Conservation (phyloP, 2,113 vertebrate species). For the Dasypus novemcinctus region DNA sequence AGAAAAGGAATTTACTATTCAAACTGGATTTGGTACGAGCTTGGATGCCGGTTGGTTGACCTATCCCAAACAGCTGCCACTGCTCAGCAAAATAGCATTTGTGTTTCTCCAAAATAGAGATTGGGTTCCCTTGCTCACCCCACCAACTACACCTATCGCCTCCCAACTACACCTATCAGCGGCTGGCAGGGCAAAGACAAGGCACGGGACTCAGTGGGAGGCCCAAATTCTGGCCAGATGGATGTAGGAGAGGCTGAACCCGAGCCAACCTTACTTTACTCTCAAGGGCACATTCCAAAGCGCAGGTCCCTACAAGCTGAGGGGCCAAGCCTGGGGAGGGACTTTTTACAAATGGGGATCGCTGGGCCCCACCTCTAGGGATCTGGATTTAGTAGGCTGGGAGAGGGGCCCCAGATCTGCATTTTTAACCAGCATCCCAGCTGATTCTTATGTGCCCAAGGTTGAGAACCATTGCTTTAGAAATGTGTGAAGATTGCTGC, state of each 20-base stretch:
- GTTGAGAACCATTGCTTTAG: neutral
- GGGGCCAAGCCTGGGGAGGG: neutral
- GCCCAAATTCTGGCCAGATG: neutral
- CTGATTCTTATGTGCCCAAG: too few species aligned
- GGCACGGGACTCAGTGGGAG: neutral
- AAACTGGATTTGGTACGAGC: neutral
- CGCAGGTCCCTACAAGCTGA: neutral
- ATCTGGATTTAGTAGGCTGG: neutral
- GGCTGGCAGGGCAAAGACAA: neutral
- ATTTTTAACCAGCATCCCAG: neutral
- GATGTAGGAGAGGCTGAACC: neutral
- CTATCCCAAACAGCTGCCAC: neutral
- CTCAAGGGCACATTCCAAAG: neutral
- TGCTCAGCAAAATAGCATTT: neutral
- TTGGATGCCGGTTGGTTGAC: neutral
- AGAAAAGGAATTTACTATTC: neutral
- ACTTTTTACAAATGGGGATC: neutral
- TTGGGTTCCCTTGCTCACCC: neutral
- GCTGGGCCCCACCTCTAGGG: neutral
- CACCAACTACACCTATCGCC: neutral
- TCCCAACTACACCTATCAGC: too few species aligned
- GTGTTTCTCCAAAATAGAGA: neutral
- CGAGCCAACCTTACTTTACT: neutral
- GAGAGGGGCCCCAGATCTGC: neutral
- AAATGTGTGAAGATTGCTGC: neutral